Evolutionary conservation across 2,113 vertebrate species (phyloP), one percentile per base, ranked within the genome.

Genomic region (Malurus cyaneus): DNA sequence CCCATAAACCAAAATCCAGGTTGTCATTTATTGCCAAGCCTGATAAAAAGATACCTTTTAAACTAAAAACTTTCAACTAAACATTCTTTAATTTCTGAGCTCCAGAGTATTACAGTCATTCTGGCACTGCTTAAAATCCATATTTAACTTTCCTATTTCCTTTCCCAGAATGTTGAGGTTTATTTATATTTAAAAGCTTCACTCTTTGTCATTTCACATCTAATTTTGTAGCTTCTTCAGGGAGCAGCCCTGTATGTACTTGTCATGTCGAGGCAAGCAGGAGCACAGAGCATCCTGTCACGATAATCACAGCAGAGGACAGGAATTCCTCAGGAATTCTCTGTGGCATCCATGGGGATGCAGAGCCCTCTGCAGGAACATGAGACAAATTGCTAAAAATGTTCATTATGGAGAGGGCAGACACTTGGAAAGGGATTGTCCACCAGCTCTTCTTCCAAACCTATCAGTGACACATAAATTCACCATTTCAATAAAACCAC

Each of bases 351-450:
- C 18, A 41, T 13, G 74, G 60, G 82, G 67, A 28, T 42, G 71
- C 85, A 92, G 93, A 86, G 86, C 93, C 96, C 96, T 97, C 96
- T 96, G 88, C 93, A 93, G 96, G 95, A 41, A 4, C 6, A 42
- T 0, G 11, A 20, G 47, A 21, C 24, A 88, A 89, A 95, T 6
- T 52, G 62, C 81, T 54, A 24, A 32, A 60, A 66, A n/a, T 47
- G 65, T 46, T 44, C 39, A 89, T 44, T 59, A 6, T 0, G 26
- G 17, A 9, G 44, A 62, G 39, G 2, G 21, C 41, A 66, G 8
- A 24, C 24, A 7, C 66, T 42, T 3, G 1, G 16, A 23, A 32
- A 57, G 13, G 26, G 52, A 88, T 44, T 2, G 9, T 32, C 24
- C 76, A 60, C 18, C 29, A 93, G 72, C 47, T 74, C 67, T 72